Evolutionary conservation across 2,113 vertebrate species (phyloP).

Genomic region (Antidorcas marsupialis): DNA sequence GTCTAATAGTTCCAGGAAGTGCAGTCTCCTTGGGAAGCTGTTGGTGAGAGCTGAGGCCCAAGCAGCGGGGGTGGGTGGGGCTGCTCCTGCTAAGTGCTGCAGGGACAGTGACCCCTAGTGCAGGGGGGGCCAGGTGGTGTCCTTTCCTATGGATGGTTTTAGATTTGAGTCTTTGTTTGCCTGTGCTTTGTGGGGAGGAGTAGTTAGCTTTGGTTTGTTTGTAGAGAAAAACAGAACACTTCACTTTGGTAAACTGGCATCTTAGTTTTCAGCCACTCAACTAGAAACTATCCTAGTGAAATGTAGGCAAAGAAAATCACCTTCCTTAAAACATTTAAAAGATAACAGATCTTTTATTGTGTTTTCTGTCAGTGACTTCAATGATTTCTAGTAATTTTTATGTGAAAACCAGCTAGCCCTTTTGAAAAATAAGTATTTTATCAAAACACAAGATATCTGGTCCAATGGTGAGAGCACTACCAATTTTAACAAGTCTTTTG

Average conservation of each 20-base stretch:
- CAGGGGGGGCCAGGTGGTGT: too few relatives aligned
- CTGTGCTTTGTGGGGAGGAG: not conserved
- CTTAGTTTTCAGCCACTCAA: not conserved
- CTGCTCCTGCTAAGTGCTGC: not conserved
- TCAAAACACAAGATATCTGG: not conserved
- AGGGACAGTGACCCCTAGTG: accelerated
- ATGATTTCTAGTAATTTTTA: not conserved
- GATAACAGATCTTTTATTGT: not conserved
- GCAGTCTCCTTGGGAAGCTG: not conserved
- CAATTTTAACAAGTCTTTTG: not conserved
- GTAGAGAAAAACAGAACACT: not conserved
- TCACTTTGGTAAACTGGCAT: not conserved
- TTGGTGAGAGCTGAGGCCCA: not conserved
- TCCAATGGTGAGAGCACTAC: not conserved
- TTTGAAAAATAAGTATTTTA: not conserved
- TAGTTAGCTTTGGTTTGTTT: not conserved
- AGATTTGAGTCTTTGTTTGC: not conserved
- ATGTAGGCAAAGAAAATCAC: not conserved
- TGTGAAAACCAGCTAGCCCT: not conserved
- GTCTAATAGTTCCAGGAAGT: not conserved
- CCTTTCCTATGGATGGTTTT: not conserved
- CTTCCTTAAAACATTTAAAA: not conserved
- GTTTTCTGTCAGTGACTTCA: not conserved
- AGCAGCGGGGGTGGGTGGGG: not conserved
- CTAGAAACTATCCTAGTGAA: not conserved